phyloP scores from a whole-genome alignment of 2,797 vertebrate genomes.

The Pachyuromys duprasi region DNA sequence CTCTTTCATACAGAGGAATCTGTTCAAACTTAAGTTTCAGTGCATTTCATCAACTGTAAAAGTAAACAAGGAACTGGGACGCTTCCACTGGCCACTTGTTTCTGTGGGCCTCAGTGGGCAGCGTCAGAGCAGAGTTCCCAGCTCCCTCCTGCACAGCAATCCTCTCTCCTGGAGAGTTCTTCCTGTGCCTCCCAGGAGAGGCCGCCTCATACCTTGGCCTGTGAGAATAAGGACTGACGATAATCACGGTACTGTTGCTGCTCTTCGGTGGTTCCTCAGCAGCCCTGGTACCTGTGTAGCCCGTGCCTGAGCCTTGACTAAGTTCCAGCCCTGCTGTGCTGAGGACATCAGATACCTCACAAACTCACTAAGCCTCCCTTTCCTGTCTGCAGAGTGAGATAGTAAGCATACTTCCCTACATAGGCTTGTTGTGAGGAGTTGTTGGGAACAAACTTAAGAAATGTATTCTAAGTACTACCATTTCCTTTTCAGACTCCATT shows the following conservation, averaged over 20 bases:
- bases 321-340: not conserved
- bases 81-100: no score
- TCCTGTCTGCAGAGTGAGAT: not conserved
- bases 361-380: not conserved
- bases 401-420: not conserved
- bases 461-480: no score
- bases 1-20: not conserved
- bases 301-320: not conserved
- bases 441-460: no score
- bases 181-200: not conserved
- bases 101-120: no score
- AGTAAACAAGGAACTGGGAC: not conserved
- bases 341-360: not conserved
- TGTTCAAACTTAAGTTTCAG: not conserved
- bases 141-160: not conserved
- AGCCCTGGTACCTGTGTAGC: rapidly evolving
- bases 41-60: not conserved
- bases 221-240: not conserved
- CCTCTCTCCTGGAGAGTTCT: constrained; percentile 4
- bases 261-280: not conserved
- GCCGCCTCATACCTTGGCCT: not conserved
- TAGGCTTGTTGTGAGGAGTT: not conserved
- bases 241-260: not conserved
- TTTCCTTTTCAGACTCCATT: no score
- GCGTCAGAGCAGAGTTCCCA: not conserved